Conservation (phyloP, 2,888 invertebrate genomes). For the Torymus auratus region DNA sequence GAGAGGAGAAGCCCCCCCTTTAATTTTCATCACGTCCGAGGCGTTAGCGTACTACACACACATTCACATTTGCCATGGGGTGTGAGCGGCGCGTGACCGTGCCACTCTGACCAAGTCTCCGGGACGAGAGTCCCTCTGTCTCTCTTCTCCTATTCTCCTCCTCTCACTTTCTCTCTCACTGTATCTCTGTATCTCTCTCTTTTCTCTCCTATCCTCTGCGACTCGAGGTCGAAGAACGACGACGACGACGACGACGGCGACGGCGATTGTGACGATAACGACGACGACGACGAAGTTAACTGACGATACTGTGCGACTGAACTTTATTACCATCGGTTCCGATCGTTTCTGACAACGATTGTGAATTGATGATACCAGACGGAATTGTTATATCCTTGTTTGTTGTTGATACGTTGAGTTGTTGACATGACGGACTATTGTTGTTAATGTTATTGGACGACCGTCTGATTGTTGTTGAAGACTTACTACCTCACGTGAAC, state of each 20-base stretch:
- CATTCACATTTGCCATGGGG: conserved; percentile 13
- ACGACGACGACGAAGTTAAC: conserved; percentile 1
- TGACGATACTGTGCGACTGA: neutral
- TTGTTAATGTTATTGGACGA: conserved; percentile 20
- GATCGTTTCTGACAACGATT: neutral
- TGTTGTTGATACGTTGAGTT: conserved; percentile 25
- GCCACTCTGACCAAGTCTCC: conserved; percentile 36
- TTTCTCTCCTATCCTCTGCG: conserved; percentile 4
- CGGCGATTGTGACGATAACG: neutral
- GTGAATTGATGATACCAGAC: conserved; percentile 1
- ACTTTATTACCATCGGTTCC: no score
- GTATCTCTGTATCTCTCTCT: conserved; percentile 6
- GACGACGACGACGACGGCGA: conserved; percentile 30
- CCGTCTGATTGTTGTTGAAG: conserved; percentile 2
- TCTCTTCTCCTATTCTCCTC: neutral
- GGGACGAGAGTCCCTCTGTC: neutral
- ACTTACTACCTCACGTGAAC: conserved; percentile 23
- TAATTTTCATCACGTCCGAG: neutral
- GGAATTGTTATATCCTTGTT: conserved; percentile 22
- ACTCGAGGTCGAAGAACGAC: conserved; percentile 30
- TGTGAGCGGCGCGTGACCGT: conserved; percentile 29
- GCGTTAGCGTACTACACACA: neutral
- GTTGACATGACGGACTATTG: conserved; percentile 10
- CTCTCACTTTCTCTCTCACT: conserved; percentile 1
- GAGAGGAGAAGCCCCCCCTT: no score